A percentile compares a stretch with the other conserved stretches of the same genome.
Conservation (phyloP, 2,888 invertebrate species). For the Lapara coniferarum region DNA sequence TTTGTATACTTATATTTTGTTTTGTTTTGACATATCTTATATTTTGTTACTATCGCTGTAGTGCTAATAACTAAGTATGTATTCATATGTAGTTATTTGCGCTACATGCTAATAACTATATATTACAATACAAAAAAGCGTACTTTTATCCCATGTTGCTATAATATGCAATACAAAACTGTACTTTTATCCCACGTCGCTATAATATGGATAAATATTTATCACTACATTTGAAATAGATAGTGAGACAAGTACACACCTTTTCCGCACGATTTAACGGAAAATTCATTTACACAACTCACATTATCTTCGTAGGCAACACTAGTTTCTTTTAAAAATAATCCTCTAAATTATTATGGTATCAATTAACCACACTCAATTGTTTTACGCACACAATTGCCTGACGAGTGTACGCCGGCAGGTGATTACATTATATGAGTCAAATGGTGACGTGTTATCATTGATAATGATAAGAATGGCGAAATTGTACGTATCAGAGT, state of each 20-base stretch:
- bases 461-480: constrained; percentile 66
- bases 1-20: too few relatives aligned
- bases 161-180: too few relatives aligned
- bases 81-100: too few relatives aligned
- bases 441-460: constrained; percentile 72
- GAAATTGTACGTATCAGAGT: constrained; percentile 46
- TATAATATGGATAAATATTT: background rate
- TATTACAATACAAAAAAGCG: too few relatives aligned
- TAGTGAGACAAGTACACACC: constrained; percentile 21
- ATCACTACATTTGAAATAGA: background rate
- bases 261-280: constrained; percentile 7
- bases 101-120: too few relatives aligned
- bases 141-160: too few relatives aligned
- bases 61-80: too few relatives aligned
- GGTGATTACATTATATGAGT: constrained; percentile 67
- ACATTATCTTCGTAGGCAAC: constrained; percentile 42
- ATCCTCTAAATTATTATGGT: constrained; percentile 31
- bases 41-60: too few relatives aligned
- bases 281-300: constrained; percentile 25
- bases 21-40: too few relatives aligned
- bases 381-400: constrained; percentile 31
- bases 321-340: constrained; percentile 30
- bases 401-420: constrained; percentile 54
- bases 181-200: too few relatives aligned
- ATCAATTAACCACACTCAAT: constrained; percentile 32